These are phyloP conservation scores for Protonibea diacanthus DNA, from an alignment of 2,797 vertebrate genomes.

Conservation along the genomic window DNA sequence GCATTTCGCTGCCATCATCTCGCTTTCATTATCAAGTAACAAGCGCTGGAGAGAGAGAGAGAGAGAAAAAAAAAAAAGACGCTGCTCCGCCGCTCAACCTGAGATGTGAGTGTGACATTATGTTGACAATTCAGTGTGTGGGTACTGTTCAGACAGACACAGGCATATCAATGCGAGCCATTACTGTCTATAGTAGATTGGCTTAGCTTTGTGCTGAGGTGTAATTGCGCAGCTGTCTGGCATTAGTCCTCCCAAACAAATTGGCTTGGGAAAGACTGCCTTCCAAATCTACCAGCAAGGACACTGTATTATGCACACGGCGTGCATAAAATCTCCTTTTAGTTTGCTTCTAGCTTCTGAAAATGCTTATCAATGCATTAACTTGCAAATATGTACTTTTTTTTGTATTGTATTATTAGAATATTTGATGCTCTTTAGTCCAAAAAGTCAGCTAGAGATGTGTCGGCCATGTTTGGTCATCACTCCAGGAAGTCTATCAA, in stretches of 20 bases:
- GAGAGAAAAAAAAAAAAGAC: constrained; percentile 18
- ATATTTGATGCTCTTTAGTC: not conserved
- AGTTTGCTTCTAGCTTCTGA: constrained; percentile 4
- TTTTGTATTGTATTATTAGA: not conserved
- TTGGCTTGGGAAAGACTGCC: constrained; percentile 53
- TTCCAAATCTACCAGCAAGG: constrained; percentile 47
- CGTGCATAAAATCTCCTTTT: constrained; percentile 8
- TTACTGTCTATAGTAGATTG: constrained; percentile 58
- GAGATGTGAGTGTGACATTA: constrained; percentile 74
- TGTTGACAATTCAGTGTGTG: constrained; percentile 69
- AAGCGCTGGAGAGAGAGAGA: constrained; percentile 45
- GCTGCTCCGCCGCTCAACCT: constrained; percentile 69
- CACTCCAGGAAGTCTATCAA: constrained; percentile 40
- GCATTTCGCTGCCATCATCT: constrained; percentile 76
- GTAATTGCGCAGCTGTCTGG: constrained; percentile 76
- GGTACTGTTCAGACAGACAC: constrained; percentile 68
- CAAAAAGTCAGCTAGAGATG: constrained; percentile 29
- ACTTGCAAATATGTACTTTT: not conserved
- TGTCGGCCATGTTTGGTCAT: not conserved
- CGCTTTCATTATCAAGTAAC: constrained; percentile 79
- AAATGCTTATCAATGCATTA: not conserved
- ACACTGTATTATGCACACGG: constrained; percentile 23
- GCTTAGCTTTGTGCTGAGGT: constrained; percentile 67
- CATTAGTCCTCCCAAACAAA: constrained; percentile 66
- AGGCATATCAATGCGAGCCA: constrained; percentile 70